A percentile compares a stretch with the other conserved stretches of the same genome.
Evolutionary conservation across 2,888 invertebrate species (phyloP).

Genomic region (Blastobasis lacticolella): DNA sequence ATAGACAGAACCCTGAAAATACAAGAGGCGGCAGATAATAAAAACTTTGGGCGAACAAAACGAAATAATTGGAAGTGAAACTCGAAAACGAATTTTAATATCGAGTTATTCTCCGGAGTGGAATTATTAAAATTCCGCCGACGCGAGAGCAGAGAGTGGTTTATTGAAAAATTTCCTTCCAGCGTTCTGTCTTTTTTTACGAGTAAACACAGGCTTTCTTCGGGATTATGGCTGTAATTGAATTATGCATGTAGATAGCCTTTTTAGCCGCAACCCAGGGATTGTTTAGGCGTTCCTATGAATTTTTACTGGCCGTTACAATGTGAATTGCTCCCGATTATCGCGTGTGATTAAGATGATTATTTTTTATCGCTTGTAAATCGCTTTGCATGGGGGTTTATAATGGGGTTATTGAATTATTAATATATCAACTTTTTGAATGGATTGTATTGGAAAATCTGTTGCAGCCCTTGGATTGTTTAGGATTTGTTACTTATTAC

Average conservation of each 20-base stretch:
- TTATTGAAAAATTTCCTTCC: slow-evolving; percentile 13
- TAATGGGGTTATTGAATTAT: no score
- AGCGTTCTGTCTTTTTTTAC: slow-evolving; percentile 1
- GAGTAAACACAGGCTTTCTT: slow-evolving; percentile 2
- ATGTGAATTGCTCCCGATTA: no score
- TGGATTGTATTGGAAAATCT: no score
- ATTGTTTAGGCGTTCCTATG: no score
- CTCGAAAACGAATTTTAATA: slow-evolving; percentile 12
- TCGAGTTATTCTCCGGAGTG: slow-evolving; percentile 2
- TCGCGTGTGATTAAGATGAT: no score
- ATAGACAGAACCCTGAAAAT: not conserved
- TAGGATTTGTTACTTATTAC: no score
- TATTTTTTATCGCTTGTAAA: no score
- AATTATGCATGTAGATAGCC: slow-evolving; percentile 2
- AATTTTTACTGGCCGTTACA: no score
- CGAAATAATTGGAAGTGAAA: slow-evolving; percentile 10
- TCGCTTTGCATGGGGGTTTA: no score
- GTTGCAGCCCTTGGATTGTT: no score
- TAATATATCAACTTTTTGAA: no score
- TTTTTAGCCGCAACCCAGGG: not conserved
- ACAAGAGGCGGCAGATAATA: not conserved
- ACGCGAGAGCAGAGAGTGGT: slow-evolving; percentile 1
- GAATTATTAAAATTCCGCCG: slow-evolving; percentile 11
- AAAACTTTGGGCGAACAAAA: slow-evolving; percentile 3
- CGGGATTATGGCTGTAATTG: slow-evolving; percentile 5